These are phyloP conservation scores for Nemotelus pantherinus DNA, from an alignment of 2,888 invertebrate genomes.

Conservation along the genomic window DNA sequence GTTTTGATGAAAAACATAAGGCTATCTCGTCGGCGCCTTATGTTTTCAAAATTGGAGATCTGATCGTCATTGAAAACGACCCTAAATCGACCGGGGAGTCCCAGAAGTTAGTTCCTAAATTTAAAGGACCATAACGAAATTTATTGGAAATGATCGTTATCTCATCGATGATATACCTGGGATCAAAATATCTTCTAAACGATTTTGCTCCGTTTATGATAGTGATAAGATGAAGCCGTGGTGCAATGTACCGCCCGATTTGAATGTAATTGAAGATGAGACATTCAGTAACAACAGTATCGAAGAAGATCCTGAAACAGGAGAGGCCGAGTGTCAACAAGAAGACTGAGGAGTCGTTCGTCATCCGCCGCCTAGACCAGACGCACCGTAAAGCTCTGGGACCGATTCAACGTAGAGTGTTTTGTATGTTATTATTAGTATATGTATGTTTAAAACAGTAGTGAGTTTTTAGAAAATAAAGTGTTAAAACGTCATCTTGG, in stretches of 20 bases:
- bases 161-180: conserved; percentile 51
- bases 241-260: conserved; percentile 43
- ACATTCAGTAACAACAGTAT: not conserved
- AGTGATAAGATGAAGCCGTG: conserved; percentile 52
- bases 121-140: conserved; percentile 52
- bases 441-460: no score
- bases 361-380: no score
- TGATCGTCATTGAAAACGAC: no score
- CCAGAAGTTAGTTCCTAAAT: conserved; percentile 52
- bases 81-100: conserved; percentile 44
- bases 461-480: no score
- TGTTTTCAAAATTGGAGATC: no score
- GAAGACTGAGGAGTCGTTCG: no score
- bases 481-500: no score
- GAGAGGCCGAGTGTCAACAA: conserved; percentile 38
- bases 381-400: no score
- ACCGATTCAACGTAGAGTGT: no score
- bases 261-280: conserved; percentile 15
- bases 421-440: no score
- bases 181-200: conserved; percentile 48
- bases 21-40: no score
- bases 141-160: conserved; percentile 52
- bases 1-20: no score
- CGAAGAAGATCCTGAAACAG: conserved; percentile 38
- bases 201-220: conserved; percentile 51